A percentile compares a stretch with the other conserved stretches of the same genome.
Conservation (phyloP, 2,797 vertebrate genomes). For the Acanthiza pusilla region DNA sequence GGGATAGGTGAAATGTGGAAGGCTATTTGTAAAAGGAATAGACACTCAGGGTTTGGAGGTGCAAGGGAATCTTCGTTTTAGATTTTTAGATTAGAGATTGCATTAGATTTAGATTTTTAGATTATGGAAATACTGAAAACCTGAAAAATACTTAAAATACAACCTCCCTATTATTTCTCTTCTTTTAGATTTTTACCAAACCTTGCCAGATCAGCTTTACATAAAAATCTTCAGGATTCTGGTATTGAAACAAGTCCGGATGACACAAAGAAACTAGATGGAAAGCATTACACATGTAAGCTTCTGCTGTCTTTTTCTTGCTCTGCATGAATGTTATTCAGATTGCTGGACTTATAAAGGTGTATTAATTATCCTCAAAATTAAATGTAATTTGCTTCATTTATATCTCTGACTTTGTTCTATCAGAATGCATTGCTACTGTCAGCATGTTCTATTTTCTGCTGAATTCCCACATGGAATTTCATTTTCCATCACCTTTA, state of each 20-base stretch:
- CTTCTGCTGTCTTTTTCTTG: background rate
- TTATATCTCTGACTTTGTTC: background rate
- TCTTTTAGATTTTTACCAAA: slow-evolving; percentile 89
- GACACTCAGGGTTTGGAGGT: background rate
- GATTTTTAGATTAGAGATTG: background rate
- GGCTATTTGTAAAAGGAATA: background rate
- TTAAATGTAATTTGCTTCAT: background rate
- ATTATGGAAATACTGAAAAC: background rate
- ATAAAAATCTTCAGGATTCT: slow-evolving; percentile 84
- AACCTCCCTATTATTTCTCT: background rate
- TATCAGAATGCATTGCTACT: background rate
- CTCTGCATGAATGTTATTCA: background rate
- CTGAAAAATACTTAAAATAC: background rate
- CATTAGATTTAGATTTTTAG: background rate
- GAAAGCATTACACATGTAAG: slow-evolving; percentile 82
- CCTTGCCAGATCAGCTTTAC: slow-evolving; percentile 85
- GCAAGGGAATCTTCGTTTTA: background rate
- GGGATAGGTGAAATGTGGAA: background rate
- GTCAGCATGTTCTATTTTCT: background rate
- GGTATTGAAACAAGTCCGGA: slow-evolving; percentile 73
- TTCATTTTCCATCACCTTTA: background rate
- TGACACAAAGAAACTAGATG: slow-evolving; percentile 48
- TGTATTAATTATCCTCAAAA: background rate
- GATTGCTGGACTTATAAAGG: background rate
- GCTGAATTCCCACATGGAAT: background rate